Evolutionary conservation across 2,888 invertebrate genomes (phyloP), one percentile per base, ranked within the genome.

Genomic region (Altica lythri): DNA sequence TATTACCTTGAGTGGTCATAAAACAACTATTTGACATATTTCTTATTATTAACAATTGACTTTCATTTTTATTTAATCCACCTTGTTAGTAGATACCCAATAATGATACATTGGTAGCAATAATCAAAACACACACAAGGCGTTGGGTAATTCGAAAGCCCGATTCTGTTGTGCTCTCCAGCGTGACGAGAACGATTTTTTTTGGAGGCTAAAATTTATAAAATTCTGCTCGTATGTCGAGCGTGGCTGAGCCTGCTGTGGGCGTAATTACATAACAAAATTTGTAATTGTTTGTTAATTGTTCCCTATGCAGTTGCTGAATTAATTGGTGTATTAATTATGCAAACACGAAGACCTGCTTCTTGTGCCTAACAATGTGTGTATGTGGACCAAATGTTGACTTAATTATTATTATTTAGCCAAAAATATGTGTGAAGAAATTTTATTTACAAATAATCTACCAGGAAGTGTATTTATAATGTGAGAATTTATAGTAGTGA

Each of bases 111-210:
- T 46, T 37, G 25, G n/a, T 13, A 35, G 35, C 46, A 46, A 46
- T 51, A 32, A 53, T 38, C 40, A 32, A 46, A n/a, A 55, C 17
- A 35, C 51, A 51, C 22, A 46, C 50, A 27, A 46, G 17, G 30
- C 13, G 37, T 55, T 46, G 43, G 49, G 51, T 43, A 55, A 51
- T 55, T 45, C 51, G 55, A 55, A 55, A 55, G 55, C 55, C 42
- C 52, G 54, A 54, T 57, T 61, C 57, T 54, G 47, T 55, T 59
- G 63, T 61, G 60, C 57, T 64, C 55, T 65, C 60, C 65, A 65
- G 50, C 64, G 66, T 66, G 54, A 65, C 66, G 63, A 34, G 54
- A 51, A 47, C 37, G 48, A 49, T 53, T 30, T 49, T 54, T 59
- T 57, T 57, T 44, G 38, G 45, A 35, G 29, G 30, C 29, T 51